phyloP scores from a whole-genome alignment of 1,140 invertebrate species.

The Oreohelix idahoensis region DNA sequence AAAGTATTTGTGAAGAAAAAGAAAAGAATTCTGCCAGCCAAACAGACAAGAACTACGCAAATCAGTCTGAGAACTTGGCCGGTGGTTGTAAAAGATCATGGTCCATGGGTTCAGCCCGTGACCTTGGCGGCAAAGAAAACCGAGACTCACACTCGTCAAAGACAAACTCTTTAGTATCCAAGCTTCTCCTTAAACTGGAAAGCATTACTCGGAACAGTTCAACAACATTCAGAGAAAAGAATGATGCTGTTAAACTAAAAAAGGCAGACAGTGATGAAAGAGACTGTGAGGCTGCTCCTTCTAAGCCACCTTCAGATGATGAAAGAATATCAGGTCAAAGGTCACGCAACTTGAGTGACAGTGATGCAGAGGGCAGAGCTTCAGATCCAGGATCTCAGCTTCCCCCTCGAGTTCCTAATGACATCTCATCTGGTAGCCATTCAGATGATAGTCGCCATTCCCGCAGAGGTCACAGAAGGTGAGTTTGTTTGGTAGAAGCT shows the following conservation, averaged over 20 bases:
- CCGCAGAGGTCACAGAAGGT: constrained; percentile 50
- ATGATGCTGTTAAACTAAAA: constrained; percentile 22
- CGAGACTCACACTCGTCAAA: background rate
- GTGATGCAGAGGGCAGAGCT: constrained; percentile 45
- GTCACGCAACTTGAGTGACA: constrained; percentile 52
- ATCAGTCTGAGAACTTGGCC: background rate
- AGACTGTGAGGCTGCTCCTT: constrained; percentile 8
- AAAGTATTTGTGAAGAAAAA: background rate
- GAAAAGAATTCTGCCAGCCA: constrained; percentile 4
- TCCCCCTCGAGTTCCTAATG: constrained; percentile 45
- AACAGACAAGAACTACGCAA: background rate
- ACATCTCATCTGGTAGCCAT: constrained; percentile 57
- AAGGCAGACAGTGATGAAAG: constrained; percentile 44
- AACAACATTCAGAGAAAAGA: constrained; percentile 39
- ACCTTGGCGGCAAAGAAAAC: background rate
- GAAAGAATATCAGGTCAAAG: constrained; percentile 32
- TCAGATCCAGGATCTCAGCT: constrained; percentile 43
- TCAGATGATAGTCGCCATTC: constrained; percentile 51
- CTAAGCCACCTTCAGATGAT: constrained; percentile 44
- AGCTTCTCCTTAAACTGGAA: constrained; percentile 53
- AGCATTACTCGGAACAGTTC: constrained; percentile 51
- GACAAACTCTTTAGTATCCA: constrained; percentile 7
- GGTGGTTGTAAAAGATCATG: background rate
- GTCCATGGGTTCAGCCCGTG: constrained; percentile 17
- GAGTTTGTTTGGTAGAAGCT: too few relatives aligned